phyloP scores from a whole-genome alignment of 2,888 invertebrate genomes.

The Luperina nickerlii region DNA sequence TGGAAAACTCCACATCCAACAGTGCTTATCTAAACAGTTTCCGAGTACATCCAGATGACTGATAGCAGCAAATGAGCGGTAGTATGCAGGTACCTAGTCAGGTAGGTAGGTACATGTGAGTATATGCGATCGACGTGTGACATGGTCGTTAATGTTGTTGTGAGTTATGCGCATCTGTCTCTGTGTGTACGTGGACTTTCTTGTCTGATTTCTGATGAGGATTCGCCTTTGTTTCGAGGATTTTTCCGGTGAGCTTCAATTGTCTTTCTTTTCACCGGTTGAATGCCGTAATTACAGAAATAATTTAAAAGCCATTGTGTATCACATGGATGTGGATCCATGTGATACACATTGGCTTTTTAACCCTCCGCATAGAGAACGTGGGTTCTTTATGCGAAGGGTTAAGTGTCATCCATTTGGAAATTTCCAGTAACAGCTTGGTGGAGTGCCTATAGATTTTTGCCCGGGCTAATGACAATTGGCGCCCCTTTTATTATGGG shows the following conservation, averaged over 20 bases:
- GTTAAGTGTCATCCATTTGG: too few relatives aligned
- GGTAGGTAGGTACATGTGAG: slow-evolving; percentile 15
- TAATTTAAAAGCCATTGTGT: too few relatives aligned
- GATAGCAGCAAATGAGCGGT: slow-evolving; percentile 64
- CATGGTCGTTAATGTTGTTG: slow-evolving; percentile 27
- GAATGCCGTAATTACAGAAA: too few relatives aligned
- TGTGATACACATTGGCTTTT: too few relatives aligned
- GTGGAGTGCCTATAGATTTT: too few relatives aligned
- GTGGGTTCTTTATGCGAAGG: too few relatives aligned
- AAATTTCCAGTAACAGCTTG: too few relatives aligned
- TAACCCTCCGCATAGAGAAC: too few relatives aligned
- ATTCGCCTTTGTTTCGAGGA: background rate
- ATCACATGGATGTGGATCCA: too few relatives aligned
- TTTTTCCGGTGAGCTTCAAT: background rate
- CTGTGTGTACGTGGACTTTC: slow-evolving; percentile 14
- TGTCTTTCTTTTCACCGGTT: too few relatives aligned
- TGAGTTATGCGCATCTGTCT: background rate
- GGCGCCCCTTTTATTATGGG: too few relatives aligned
- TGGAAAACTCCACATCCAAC: slow-evolving; percentile 55
- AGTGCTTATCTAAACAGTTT: slow-evolving; percentile 73
- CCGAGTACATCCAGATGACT: slow-evolving; percentile 65
- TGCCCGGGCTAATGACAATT: too few relatives aligned
- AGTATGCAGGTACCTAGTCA: slow-evolving; percentile 9
- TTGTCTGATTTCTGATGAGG: slow-evolving; percentile 14
- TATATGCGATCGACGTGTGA: slow-evolving; percentile 50